These are phyloP conservation scores for Ametastegia equiseti DNA, from an alignment of 2,888 invertebrate species.

Conservation along the genomic window DNA sequence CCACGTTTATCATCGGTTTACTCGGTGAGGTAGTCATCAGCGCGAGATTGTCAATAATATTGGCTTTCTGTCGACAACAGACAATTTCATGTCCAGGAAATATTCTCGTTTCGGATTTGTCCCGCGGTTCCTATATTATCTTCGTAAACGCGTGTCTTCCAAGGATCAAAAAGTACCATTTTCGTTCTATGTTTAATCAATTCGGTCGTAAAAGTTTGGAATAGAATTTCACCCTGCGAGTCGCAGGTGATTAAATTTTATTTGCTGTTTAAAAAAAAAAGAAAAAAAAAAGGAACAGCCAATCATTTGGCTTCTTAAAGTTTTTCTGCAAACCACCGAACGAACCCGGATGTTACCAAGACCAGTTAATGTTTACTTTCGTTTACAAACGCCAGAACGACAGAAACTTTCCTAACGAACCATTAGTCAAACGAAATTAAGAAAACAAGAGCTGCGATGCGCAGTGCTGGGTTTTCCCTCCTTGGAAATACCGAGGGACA, in stretches of 20 bases:
- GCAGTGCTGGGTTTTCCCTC: too few species aligned
- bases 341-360: not conserved
- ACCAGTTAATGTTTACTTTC: slow-evolving; percentile 32
- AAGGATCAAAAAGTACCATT: too few species aligned
- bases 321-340: not conserved
- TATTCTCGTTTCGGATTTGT: not conserved
- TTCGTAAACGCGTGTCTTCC: not conserved
- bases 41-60: slow-evolving; percentile 29
- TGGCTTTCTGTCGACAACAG: slow-evolving; percentile 17
- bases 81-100: not conserved
- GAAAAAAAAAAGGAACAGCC: not conserved
- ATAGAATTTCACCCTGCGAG: not conserved
- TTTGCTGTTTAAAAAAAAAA: not conserved
- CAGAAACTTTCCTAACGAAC: slow-evolving; percentile 36
- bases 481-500: not conserved
- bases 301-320: not conserved
- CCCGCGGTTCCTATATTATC: not conserved
- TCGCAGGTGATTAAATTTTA: not conserved
- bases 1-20: slow-evolving; percentile 13
- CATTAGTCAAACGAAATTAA: slow-evolving; percentile 30
- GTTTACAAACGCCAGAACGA: not conserved
- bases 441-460: slow-evolving; percentile 3
- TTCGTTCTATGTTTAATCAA: slow-evolving; percentile 17
- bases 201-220: not conserved
- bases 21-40: slow-evolving; percentile 1